phyloP scores from a whole-genome alignment of 1,140 invertebrate genomes.

The Caenorhabditis tropicalis region DNA sequence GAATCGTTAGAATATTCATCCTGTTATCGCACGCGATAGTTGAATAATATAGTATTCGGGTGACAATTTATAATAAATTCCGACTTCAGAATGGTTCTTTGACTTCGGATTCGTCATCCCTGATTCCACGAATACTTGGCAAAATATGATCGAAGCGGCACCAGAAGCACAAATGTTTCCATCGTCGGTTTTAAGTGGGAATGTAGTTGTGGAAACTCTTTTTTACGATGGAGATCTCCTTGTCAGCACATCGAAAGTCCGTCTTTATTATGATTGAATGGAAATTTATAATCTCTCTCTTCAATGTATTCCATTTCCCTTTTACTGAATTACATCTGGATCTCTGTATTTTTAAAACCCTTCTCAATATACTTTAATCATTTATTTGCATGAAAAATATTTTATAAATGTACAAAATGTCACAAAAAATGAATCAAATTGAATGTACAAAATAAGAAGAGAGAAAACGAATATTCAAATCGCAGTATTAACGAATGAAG shows the following conservation, averaged over 20 bases:
- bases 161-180: slow-evolving; percentile 99
- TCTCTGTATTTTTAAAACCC: not conserved
- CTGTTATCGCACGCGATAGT: not conserved
- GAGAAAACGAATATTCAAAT: not conserved
- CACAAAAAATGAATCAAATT: no score
- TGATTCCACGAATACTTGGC: slow-evolving; percentile 99
- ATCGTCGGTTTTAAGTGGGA: slow-evolving; percentile 91
- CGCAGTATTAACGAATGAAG: slow-evolving; percentile 22
- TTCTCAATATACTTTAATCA: not conserved
- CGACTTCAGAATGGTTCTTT: slow-evolving; percentile 94
- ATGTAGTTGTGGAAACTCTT: slow-evolving; percentile 97
- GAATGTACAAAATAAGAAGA: not conserved
- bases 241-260: slow-evolving; percentile 91
- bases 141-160: slow-evolving; percentile 94
- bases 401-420: no score
- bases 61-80: slow-evolving; percentile 2
- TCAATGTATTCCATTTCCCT: not conserved
- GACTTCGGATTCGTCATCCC: slow-evolving; percentile 99
- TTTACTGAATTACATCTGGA: not conserved
- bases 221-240: slow-evolving; percentile 95
- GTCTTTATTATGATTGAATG: slow-evolving; percentile 89
- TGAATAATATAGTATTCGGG: not conserved
- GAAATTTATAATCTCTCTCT: not conserved
- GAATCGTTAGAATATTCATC: slow-evolving; percentile 5
- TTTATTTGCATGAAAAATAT: no score